Conservation (phyloP, 2,888 invertebrate species). For the Drosophila kuntzei region DNA sequence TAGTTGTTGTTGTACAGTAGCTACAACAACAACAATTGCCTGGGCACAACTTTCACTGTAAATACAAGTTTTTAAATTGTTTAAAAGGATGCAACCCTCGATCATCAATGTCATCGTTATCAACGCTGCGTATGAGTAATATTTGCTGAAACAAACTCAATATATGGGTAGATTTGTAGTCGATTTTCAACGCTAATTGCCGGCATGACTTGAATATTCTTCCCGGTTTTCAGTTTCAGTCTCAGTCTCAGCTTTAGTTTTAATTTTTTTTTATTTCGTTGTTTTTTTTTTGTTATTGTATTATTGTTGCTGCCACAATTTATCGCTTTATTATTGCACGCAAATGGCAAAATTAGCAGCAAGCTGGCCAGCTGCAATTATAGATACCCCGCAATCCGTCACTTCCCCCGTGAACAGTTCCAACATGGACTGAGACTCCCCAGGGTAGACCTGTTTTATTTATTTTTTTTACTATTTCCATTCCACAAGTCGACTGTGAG, state of each 20-base stretch:
- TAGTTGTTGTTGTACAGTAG: constrained; percentile 32
- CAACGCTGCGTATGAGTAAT: constrained; percentile 41
- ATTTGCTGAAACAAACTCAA: constrained; percentile 17
- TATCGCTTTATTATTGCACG: constrained; percentile 73
- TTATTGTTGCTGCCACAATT: constrained; percentile 53
- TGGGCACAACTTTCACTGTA: constrained; percentile 72
- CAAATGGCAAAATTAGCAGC: constrained; percentile 73
- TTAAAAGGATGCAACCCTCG: constrained; percentile 60
- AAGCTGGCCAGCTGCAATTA: constrained; percentile 55
- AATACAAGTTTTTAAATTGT: constrained; percentile 53
- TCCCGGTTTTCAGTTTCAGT: constrained; percentile 32
- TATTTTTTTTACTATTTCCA: constrained; percentile 9
- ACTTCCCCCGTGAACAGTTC: neutral
- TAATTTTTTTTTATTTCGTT: constrained; percentile 12
- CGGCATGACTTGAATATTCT: constrained; percentile 57
- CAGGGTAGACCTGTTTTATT: constrained; percentile 64
- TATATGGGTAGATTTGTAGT: constrained; percentile 29
- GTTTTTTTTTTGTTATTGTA: neutral
- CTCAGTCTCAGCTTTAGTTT: constrained; percentile 10
- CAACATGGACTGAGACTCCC: constrained; percentile 12
- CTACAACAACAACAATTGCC: constrained; percentile 32
- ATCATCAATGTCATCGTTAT: constrained; percentile 34
- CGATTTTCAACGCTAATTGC: constrained; percentile 57
- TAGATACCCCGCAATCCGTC: constrained; percentile 12
- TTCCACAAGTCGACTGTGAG: constrained; percentile 31